Evolutionary conservation across 2,888 invertebrate genomes (phyloP), one percentile per base, ranked within the genome.

Genomic region (Phania funesta): DNA sequence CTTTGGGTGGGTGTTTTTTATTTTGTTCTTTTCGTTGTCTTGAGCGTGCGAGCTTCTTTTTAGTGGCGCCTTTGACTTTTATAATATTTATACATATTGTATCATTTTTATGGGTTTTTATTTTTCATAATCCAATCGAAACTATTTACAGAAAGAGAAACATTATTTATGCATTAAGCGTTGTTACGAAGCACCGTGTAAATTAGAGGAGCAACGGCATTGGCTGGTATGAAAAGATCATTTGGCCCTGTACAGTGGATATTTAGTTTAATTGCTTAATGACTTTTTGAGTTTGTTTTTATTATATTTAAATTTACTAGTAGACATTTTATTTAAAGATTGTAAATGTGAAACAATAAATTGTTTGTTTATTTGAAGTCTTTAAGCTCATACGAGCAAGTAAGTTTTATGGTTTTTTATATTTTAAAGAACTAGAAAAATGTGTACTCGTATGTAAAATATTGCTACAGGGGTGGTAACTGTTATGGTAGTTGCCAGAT

Each of bases 111-210:
- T 67, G 41, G 68, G 52, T 70, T 76, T 76, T 68, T 60, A 68
- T 76, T 78, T 75, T 54, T 65, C 68, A 70, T 75, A 75, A 70
- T 74, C 70, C 70, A 75, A 74, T 75, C 78, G 75, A 78, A 58
- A 50, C 1, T 16, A 44, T 64, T 48, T 44, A 50, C 7, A 44
- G 6, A 22, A 26, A 29, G 8, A 1, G 44, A 56, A 50, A 76
- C 46, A 78, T 82, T 78, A 82, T 78, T 78, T 78, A 82, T 82
- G 78, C 82, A 78, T 74, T 82, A 70, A 68, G 65, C 58, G 70
- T 74, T 50, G 13, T 41, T 60, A 4, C 9, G 29, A n/a, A 65
- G 56, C 50, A 58, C 22, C 64, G 65, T 44, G 50, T 60, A 60
- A 50, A 35, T 68, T 52, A 44, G 44, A 50, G 71, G 48, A 41